phyloP scores from a whole-genome alignment of 2,797 vertebrate genomes.

The Acipenser oxyrinchus region DNA sequence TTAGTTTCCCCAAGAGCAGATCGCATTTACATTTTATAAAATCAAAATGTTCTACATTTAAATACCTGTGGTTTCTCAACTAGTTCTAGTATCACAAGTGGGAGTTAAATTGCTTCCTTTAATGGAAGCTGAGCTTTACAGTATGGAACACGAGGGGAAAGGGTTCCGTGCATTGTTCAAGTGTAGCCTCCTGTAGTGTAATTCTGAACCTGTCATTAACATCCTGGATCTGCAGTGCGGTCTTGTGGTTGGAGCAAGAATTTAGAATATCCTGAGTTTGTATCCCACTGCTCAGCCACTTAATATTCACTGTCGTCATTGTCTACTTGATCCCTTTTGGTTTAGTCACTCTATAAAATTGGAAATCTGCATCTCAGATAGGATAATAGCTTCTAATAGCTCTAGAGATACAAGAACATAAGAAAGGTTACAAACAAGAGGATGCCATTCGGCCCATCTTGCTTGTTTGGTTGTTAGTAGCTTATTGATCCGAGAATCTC shows the following conservation, averaged over 20 bases:
- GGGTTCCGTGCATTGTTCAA: slow-evolving; percentile 18
- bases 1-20: slow-evolving; percentile 82
- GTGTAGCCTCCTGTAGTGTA: slow-evolving; percentile 41
- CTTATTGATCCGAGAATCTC: too few species aligned
- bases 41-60: slow-evolving; percentile 97
- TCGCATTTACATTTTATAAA: slow-evolving; percentile 96
- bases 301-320: too few species aligned
- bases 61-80: slow-evolving; percentile 95
- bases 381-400: too few species aligned
- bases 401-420: too few species aligned
- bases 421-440: too few species aligned
- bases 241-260: slow-evolving; percentile 24
- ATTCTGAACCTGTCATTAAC: slow-evolving; percentile 33
- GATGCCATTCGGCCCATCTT: too few species aligned
- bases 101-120: slow-evolving; percentile 73
- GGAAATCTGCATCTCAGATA: too few species aligned
- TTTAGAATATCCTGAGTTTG: too few species aligned
- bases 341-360: too few species aligned
- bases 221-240: slow-evolving; percentile 37
- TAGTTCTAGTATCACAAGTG: slow-evolving; percentile 85
- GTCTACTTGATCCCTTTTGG: too few species aligned
- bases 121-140: slow-evolving; percentile 63
- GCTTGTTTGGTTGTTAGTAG: too few species aligned
- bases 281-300: too few species aligned
- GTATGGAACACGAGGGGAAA: slow-evolving; percentile 23